Evolutionary conservation across 1,140 invertebrate genomes (phyloP).

Genomic region (Pissodes strobi): DNA sequence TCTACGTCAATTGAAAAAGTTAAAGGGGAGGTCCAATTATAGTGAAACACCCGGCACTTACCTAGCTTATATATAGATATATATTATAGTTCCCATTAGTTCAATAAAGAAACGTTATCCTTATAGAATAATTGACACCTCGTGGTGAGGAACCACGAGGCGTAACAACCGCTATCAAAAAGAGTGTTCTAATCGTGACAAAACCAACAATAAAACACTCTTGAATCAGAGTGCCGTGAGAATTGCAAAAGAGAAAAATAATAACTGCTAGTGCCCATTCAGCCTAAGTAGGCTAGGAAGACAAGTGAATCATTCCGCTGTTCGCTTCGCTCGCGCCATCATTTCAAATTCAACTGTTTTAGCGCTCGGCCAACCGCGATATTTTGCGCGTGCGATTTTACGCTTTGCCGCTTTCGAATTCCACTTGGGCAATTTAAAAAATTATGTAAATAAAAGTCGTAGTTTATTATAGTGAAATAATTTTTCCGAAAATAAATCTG

Average conservation of each 20-base stretch:
- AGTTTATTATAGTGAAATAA: no score
- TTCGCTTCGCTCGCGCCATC: conserved; percentile 19
- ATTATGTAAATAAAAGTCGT: no score
- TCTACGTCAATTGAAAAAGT: neutral
- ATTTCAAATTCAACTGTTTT: conserved; percentile 37
- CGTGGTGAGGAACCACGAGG: neutral
- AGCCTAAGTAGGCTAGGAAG: conserved; percentile 35
- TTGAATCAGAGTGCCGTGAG: conserved; percentile 23
- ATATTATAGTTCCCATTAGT: neutral
- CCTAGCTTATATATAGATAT: no score
- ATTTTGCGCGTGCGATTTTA: conserved; percentile 14
- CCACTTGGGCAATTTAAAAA: no score
- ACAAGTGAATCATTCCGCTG: conserved; percentile 32
- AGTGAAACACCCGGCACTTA: no score
- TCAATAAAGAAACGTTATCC: neutral
- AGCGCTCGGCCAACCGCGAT: conserved; percentile 28
- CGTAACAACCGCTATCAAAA: conserved; percentile 17
- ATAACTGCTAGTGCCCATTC: conserved; percentile 29
- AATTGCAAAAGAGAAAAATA: conserved; percentile 29
- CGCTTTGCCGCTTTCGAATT: conserved; percentile 1
- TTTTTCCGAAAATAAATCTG: no score
- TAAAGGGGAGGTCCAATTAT: no score
- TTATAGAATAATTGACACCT: neutral
- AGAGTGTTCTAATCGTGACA: conserved; percentile 31
- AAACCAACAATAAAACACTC: conserved; percentile 31